Conservation (phyloP, 1,140 invertebrate genomes). For the Campoletis sonorensis region DNA sequence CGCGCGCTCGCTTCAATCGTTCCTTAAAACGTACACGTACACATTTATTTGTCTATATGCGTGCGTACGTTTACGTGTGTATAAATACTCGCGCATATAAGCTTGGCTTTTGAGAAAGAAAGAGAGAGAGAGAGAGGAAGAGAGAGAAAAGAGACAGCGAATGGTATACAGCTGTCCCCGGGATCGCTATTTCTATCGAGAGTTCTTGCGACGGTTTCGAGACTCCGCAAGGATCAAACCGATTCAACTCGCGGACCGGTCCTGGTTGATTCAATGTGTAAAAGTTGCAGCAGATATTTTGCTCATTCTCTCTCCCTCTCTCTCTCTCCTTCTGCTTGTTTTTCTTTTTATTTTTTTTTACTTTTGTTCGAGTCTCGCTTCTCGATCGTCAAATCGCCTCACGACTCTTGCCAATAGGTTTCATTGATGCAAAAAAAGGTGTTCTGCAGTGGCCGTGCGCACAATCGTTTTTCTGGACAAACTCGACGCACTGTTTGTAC, state of each 20-base stretch:
- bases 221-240: slow-evolving; percentile 47
- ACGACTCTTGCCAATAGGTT: slow-evolving; percentile 67
- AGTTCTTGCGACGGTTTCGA: slow-evolving; percentile 59
- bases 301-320: not conserved
- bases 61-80: not conserved
- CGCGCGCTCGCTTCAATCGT: slow-evolving; percentile 4
- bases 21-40: not conserved
- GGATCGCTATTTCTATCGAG: slow-evolving; percentile 56
- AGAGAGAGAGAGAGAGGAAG: no score
- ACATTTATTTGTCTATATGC: not conserved
- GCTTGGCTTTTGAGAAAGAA: no score
- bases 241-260: slow-evolving; percentile 42
- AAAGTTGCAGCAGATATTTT: not conserved
- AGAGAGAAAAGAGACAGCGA: not conserved
- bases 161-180: slow-evolving; percentile 52
- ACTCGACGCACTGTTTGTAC: no score
- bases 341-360: no score
- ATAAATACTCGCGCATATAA: no score
- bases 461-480: no score
- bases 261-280: slow-evolving; percentile 13
- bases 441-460: no score
- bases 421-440: slow-evolving; percentile 67
- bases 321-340: not conserved
- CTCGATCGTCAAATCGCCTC: slow-evolving; percentile 64
- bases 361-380: not conserved